These are phyloP conservation scores for Ia io DNA, from an alignment of 2,113 vertebrate genomes.

Conservation along the genomic window DNA sequence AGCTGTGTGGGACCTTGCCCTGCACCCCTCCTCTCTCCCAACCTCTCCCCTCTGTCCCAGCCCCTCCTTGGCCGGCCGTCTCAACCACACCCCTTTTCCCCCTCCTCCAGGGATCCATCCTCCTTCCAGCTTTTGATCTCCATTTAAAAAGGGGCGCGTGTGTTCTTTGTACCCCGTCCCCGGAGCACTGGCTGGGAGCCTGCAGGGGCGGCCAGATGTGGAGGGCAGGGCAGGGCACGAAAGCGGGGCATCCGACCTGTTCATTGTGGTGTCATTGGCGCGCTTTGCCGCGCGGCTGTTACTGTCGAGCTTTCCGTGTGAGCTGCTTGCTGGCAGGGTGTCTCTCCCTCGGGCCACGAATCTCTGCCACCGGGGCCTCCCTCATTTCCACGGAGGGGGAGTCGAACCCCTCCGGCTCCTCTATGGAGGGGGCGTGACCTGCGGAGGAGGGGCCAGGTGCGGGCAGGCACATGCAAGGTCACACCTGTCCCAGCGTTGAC, in stretches of 20 bases:
- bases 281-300: not conserved
- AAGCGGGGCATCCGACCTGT: constrained; percentile 55
- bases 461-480: not conserved
- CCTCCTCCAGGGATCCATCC: not conserved
- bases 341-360: constrained; percentile 56
- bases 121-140: constrained; percentile 61
- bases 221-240: not conserved
- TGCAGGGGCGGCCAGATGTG: constrained; percentile 36
- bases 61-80: not conserved
- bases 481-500: not conserved
- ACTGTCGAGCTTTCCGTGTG: constrained; percentile 53
- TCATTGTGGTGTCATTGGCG: constrained; percentile 59
- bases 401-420: constrained; percentile 68
- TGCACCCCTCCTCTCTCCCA: not conserved
- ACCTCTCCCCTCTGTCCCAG: fast-evolving
- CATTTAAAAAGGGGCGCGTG: constrained; percentile 19
- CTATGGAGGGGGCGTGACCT: constrained; percentile 43
- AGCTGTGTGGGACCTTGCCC: not conserved
- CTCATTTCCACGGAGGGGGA: constrained; percentile 61
- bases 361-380: constrained; percentile 63
- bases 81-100: not conserved
- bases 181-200: not conserved
- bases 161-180: constrained; percentile 22
- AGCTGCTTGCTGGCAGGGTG: constrained; percentile 48
- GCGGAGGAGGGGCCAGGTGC: constrained; percentile 24